Percentiles rank a stretch among this genome's conserved stretches.
Conservation (phyloP, 2,113 vertebrate genomes). For the Numenius arquata region DNA sequence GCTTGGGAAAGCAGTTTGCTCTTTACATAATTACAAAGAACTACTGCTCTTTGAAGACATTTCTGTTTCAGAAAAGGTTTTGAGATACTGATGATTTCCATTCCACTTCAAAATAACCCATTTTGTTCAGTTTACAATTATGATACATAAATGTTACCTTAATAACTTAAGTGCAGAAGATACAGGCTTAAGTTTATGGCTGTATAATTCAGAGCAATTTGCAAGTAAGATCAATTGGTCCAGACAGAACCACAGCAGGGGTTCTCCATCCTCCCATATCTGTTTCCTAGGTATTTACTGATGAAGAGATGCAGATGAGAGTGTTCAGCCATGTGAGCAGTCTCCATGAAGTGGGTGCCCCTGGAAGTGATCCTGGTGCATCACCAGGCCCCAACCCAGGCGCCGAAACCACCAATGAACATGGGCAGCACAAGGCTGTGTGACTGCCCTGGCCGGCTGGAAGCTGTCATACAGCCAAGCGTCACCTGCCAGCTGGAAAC, state of each 20-base stretch:
- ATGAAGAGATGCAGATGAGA: not conserved
- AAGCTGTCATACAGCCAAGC: not conserved
- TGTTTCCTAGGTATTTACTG: not conserved
- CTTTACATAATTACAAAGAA: not conserved
- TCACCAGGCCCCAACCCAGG: not conserved
- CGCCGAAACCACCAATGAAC: fast-evolving
- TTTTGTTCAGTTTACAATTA: not conserved
- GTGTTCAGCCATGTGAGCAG: fast-evolving
- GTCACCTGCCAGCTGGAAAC: not conserved
- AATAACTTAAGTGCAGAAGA: not conserved
- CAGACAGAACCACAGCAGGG: not conserved
- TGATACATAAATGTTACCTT: not conserved
- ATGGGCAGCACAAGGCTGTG: not conserved
- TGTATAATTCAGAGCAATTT: not conserved
- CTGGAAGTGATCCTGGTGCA: not conserved
- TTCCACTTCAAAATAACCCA: not conserved
- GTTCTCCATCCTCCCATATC: not conserved
- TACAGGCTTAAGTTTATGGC: not conserved
- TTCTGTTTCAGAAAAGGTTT: not conserved
- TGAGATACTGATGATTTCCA: not conserved
- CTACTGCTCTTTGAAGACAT: not conserved
- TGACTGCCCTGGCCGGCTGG: not conserved
- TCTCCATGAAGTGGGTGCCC: not conserved
- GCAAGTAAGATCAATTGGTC: not conserved
- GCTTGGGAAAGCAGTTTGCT: not conserved